Percentiles rank a stretch among this genome's conserved stretches.
Evolutionary conservation across 1,140 invertebrate species (phyloP).

Genomic region (Mya arenaria): DNA sequence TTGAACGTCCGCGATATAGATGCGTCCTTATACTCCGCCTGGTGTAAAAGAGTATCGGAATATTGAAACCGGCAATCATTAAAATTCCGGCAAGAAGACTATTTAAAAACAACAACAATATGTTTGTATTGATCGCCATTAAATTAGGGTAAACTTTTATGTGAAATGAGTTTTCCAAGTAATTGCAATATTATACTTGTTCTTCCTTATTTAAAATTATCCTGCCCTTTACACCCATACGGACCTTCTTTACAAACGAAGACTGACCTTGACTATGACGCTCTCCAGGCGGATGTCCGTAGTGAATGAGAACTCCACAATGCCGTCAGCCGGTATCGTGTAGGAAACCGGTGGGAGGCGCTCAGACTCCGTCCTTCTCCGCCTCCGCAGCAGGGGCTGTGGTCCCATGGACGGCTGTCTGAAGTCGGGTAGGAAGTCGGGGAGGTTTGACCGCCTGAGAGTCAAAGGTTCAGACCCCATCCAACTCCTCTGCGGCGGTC

Average conservation of each 20-base stretch:
- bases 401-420: neutral
- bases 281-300: slow-evolving; percentile 48
- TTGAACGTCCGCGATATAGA: slow-evolving; percentile 5
- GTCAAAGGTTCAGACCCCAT: neutral
- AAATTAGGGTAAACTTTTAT: too few relatives aligned
- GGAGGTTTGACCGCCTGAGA: too few relatives aligned
- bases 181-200: neutral
- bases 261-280: slow-evolving; percentile 46
- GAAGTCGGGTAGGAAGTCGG: neutral
- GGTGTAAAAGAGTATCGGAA: neutral
- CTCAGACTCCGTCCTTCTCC: neutral
- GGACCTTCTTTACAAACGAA: neutral
- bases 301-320: slow-evolving; percentile 58
- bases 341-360: neutral
- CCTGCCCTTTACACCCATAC: neutral
- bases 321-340: slow-evolving; percentile 57
- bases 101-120: neutral
- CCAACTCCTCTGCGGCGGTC: too few relatives aligned
- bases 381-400: neutral
- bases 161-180: too few relatives aligned
- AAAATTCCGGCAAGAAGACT: neutral
- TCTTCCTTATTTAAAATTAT: neutral
- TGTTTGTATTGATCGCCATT: neutral
- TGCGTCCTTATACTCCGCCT: slow-evolving; percentile 51
- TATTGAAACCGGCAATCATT: too few relatives aligned